Conservation (phyloP, 2,888 invertebrate genomes). For the Horisme vitalbata region DNA sequence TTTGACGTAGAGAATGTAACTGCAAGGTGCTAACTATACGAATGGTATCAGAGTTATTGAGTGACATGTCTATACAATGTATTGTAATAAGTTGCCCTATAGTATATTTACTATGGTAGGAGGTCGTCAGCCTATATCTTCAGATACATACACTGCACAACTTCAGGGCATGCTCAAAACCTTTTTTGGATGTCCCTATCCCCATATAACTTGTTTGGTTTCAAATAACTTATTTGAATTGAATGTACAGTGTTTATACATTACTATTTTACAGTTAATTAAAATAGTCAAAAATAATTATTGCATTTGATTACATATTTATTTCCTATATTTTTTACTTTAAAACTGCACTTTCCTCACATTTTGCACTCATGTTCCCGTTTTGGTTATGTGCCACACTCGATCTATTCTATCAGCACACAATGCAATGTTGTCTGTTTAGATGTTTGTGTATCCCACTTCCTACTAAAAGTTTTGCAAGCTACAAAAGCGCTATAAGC, state of each 20-base stretch:
- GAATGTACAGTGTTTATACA: slow-evolving; percentile 75
- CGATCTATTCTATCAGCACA: slow-evolving; percentile 27
- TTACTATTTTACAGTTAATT: slow-evolving; percentile 67
- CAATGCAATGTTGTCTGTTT: slow-evolving; percentile 40
- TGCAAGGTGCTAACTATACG: slow-evolving; percentile 24
- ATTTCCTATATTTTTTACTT: slow-evolving; percentile 16
- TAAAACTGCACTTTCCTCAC: slow-evolving; percentile 22
- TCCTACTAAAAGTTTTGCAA: slow-evolving; percentile 70
- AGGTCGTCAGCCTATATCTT: slow-evolving; percentile 32
- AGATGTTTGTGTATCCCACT: slow-evolving; percentile 53
- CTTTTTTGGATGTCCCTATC: slow-evolving; percentile 56
- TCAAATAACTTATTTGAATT: slow-evolving; percentile 68
- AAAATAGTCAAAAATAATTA: slow-evolving; percentile 70
- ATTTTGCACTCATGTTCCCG: slow-evolving; percentile 27
- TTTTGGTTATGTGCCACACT: slow-evolving; percentile 19
- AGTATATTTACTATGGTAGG: slow-evolving; percentile 23
- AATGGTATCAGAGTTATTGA: slow-evolving; percentile 27
- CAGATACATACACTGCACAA: slow-evolving; percentile 61
- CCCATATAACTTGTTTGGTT: slow-evolving; percentile 55
- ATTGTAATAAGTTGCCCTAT: slow-evolving; percentile 28
- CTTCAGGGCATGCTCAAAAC: slow-evolving; percentile 72
- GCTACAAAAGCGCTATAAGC: slow-evolving; percentile 20
- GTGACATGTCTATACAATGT: slow-evolving; percentile 25
- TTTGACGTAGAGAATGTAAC: slow-evolving; percentile 15
- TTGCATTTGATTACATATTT: slow-evolving; percentile 53